phyloP scores from a whole-genome alignment of 2,113 vertebrate genomes.

The Paramisgurnus dabryanus region DNA sequence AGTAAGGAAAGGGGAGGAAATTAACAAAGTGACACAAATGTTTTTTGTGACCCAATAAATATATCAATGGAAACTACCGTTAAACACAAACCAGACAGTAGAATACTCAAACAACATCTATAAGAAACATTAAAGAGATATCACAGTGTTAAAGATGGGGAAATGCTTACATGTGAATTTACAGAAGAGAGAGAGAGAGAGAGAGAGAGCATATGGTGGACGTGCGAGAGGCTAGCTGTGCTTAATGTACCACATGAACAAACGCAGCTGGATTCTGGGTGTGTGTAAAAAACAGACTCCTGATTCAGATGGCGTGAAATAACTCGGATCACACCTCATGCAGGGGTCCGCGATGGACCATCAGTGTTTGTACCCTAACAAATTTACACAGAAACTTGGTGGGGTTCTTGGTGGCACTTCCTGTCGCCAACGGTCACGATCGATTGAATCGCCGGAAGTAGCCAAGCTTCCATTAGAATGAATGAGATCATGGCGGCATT shows the following conservation, averaged over 20 bases:
- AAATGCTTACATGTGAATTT: background rate
- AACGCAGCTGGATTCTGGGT: constrained; percentile 50
- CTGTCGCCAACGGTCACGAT: too few relatives aligned
- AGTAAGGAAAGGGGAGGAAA: background rate
- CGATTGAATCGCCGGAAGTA: too few relatives aligned
- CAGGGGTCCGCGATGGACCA: background rate
- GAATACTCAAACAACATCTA: too few relatives aligned
- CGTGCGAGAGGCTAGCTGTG: constrained; percentile 55
- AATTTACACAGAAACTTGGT: background rate
- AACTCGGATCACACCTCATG: background rate
- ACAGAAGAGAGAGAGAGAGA: constrained; percentile 17
- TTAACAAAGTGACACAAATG: background rate
- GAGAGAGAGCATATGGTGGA: constrained; percentile 55
- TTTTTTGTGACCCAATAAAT: too few relatives aligned
- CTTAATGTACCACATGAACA: constrained; percentile 57
- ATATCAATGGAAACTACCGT: too few relatives aligned
- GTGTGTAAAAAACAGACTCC: background rate
- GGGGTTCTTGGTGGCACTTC: background rate
- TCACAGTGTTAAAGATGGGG: background rate
- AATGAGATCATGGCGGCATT: too few relatives aligned
- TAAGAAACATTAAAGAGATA: background rate
- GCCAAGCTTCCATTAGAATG: too few relatives aligned
- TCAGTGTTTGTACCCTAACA: constrained; percentile 22
- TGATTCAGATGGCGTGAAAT: background rate
- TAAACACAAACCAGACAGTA: too few relatives aligned